Evolutionary conservation across 2,113 vertebrate species (phyloP), one percentile per base, ranked within the genome.

Genomic region (Xiphias gladius): DNA sequence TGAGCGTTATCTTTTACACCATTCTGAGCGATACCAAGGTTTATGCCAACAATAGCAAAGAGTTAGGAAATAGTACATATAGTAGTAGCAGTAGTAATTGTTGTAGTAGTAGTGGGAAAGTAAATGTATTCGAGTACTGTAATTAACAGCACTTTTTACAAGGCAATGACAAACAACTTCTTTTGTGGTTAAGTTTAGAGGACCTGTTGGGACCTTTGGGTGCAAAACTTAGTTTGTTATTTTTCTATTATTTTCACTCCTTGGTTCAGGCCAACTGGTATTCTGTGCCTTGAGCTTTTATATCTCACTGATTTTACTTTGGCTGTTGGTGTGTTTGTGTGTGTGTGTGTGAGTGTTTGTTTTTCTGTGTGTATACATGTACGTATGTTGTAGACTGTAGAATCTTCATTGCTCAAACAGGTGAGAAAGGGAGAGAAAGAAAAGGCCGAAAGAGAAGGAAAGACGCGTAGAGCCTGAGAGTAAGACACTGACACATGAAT

Each of bases 1-100:
- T 39, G 5, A 39, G 9, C 37, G 7, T 39, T 39, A 39, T 39
- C 6, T 39, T 39, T 39, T 39, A 39, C 37, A 39, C 6, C 37
- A 39, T 39, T 39, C 37, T 39, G 37, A 39, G 11, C 63, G 17
- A 71, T 14, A 64, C 3, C 17, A 24, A 20, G 17, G 2, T 35
- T 37, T 37, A 80, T n/a, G 11, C 24, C 11, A n/a, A 66, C n/a
- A 41, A 8, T 19, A 10, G 2, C 13, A 13, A 9, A 39, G 41
- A 1, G 20, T 19, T 48, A 58, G 19, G 35, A 78, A 79, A 14
- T 26, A 57, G 24, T n/a, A 30, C 1, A 26, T 14, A 2, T 43
- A n/a, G 7, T n/a, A 28, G n/a, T 20, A 19, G 16, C 0, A 24
- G 4, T 0, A 5, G 46, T 12, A 64, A n/a, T 0, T 2, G 46